phyloP scores from a whole-genome alignment of 2,113 vertebrate species.

The Hipposideros armiger region DNA sequence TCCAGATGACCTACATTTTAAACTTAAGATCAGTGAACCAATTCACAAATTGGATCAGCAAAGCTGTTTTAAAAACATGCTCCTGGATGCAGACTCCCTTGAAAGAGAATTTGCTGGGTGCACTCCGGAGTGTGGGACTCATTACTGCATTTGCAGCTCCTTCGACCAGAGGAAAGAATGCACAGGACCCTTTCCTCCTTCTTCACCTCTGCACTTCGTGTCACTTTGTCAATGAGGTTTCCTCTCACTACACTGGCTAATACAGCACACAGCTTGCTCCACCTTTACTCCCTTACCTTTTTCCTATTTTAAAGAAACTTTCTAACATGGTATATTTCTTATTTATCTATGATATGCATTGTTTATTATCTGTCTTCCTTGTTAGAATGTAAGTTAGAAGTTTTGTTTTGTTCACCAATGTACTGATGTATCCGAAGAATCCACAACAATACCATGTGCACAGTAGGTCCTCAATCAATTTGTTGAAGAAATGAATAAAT shows the following conservation, averaged over 20 bases:
- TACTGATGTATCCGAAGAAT: neutral
- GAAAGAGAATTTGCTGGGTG: neutral
- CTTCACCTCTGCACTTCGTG: neutral
- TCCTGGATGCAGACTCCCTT: neutral
- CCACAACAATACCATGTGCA: neutral
- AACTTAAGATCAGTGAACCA: conserved; percentile 45
- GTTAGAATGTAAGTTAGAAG: neutral
- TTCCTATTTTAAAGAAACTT: neutral
- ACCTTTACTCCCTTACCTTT: neutral
- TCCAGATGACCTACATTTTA: conserved; percentile 60
- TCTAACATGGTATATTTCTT: neutral
- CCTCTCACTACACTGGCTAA: neutral
- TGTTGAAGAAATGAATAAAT: neutral
- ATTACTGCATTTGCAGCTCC: neutral
- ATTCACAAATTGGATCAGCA: conserved; percentile 25
- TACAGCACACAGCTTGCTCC: too few species aligned
- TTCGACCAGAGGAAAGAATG: conserved; percentile 9
- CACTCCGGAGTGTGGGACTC: neutral
- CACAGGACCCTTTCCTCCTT: neutral
- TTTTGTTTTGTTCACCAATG: neutral
- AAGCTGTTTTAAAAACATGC: neutral
- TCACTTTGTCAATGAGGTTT: neutral
- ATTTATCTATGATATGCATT: too few species aligned
- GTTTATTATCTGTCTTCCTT: neutral
- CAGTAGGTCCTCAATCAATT: neutral